Evolutionary conservation across 2,797 vertebrate genomes (phyloP).

Genomic region (Dryobates pubescens): DNA sequence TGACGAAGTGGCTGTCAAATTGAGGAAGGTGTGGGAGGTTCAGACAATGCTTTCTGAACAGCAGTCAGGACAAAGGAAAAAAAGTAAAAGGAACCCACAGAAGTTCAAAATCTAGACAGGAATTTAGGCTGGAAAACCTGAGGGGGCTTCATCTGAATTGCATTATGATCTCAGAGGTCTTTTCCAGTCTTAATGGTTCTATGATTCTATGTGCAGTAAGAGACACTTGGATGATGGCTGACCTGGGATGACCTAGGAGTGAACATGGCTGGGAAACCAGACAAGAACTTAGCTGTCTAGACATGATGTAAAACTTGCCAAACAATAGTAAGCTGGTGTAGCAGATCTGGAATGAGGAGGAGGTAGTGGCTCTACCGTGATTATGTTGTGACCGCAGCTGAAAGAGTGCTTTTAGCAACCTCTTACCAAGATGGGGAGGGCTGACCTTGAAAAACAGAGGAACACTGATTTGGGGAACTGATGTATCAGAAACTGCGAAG

Average conservation of each 20-base stretch:
- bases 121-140: conserved; percentile 9
- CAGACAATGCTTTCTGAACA: neutral
- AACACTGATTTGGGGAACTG: conserved; percentile 33
- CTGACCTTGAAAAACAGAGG: conserved; percentile 16
- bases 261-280: conserved; percentile 21
- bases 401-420: conserved; percentile 36
- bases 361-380: neutral
- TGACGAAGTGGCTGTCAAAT: conserved; percentile 1
- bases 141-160: conserved; percentile 11
- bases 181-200: too few species aligned
- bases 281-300: conserved; percentile 57
- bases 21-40: conserved; percentile 9
- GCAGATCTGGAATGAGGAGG: neutral
- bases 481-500: conserved; percentile 28
- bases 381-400: neutral
- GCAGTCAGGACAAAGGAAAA: conserved; percentile 21
- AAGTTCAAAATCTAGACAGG: neutral
- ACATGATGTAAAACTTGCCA: conserved; percentile 47
- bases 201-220: neutral
- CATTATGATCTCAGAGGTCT: neutral
- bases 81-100: neutral
- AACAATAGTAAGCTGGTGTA: conserved; percentile 35
- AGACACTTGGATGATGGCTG: neutral
- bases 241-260: conserved; percentile 7
- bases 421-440: neutral